These are phyloP conservation scores for Leptoclinus maculatus DNA, from an alignment of 2,797 vertebrate species.

Conservation along the genomic window DNA sequence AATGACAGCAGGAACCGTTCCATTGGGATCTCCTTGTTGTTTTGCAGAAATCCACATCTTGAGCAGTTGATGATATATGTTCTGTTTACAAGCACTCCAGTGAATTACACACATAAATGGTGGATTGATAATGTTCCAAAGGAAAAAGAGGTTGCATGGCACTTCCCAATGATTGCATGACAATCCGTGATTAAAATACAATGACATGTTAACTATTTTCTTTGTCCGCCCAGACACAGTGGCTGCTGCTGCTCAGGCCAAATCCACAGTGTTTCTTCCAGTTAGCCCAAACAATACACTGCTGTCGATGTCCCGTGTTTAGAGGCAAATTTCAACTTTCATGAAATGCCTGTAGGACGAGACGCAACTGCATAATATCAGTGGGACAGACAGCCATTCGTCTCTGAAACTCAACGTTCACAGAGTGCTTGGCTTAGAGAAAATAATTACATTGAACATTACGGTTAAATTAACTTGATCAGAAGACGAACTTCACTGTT, in stretches of 20 bases:
- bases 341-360: not conserved
- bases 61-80: slow-evolving; percentile 20
- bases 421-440: not conserved
- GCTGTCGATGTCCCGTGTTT: not conserved
- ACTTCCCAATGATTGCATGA: slow-evolving; percentile 18
- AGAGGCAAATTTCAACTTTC: slow-evolving; percentile 22
- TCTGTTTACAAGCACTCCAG: slow-evolving; percentile 26
- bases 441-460: not conserved
- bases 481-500: not conserved
- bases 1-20: slow-evolving; percentile 8
- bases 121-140: slow-evolving; percentile 1
- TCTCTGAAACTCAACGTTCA: not conserved
- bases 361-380: slow-evolving; percentile 17
- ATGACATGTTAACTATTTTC: slow-evolving; percentile 11
- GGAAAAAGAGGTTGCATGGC: not conserved
- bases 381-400: slow-evolving; percentile 11
- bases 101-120: slow-evolving; percentile 18
- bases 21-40: not conserved
- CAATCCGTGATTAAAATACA: slow-evolving; percentile 7
- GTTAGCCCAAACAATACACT: slow-evolving; percentile 28
- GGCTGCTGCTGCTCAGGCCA: slow-evolving; percentile 16
- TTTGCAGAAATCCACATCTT: slow-evolving; percentile 16
- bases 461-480: not conserved
- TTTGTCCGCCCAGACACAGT: slow-evolving; percentile 10
- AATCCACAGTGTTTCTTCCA: slow-evolving; percentile 18